Evolutionary conservation across 1,140 invertebrate species (phyloP), one percentile per base, ranked within the genome.

Genomic region (Brachystomella parvula): DNA sequence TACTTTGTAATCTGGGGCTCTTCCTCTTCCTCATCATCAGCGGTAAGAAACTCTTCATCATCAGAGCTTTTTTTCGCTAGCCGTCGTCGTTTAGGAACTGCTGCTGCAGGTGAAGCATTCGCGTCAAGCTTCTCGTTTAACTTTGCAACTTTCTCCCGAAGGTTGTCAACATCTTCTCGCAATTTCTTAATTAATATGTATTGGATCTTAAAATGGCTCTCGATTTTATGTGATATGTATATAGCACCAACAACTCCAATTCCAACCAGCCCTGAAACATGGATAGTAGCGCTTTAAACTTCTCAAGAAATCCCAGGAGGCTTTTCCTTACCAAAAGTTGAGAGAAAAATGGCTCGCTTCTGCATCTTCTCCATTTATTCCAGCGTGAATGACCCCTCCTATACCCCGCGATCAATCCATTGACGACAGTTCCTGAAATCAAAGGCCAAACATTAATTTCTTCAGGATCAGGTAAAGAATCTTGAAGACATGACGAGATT

Each of bases 201-300:
- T 30, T 71, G 70, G 24, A 71, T 64, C n/a, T 66, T 63, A 66
- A 68, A 66, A 26, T 61, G 49, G 17, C 62, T 31, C 47, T 65
- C 59, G 3, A 71, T 35, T 31, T 56, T 63, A 1, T 44, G 35
- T 47, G 47, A 53, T 3, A 72, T 33, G 56, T 69, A 72, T 12
- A 65, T 61, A 32, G 65, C 70, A 9, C 70, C 70, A 35, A 72
- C 33, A 6, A 72, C 15, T 28, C 70, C 70, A 57, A 66, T 60
- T 26, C 67, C 70, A 24, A 69, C 68, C 3, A 69, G 47, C 6
- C 58, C 58, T 15, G 29, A 12, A 60, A 60, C 12, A 15, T 29
- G 28, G 6, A 6, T 9, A 9, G 9, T 21, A 56, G 26, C 53
- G 21, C 53, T 15, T 15, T 56, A 28, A 15, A 6, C 6, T 9